phyloP scores from a whole-genome alignment of 2,113 vertebrate species.

The Amphiprion percula region DNA sequence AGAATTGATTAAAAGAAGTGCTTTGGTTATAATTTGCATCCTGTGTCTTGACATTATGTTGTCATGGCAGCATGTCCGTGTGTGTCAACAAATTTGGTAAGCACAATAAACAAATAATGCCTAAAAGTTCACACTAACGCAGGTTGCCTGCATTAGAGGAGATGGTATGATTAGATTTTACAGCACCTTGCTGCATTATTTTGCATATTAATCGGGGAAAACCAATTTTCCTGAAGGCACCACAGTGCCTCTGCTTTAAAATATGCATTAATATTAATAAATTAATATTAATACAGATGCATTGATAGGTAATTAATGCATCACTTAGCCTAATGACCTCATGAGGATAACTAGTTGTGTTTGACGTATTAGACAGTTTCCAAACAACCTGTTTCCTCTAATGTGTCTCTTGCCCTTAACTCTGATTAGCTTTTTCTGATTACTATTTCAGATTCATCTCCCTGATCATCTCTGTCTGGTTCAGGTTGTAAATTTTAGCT shows the following conservation, averaged over 20 bases:
- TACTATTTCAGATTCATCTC: constrained; percentile 13
- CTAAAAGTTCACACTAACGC: constrained; percentile 30
- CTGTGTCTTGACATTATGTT: constrained; percentile 10
- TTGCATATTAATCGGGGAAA: constrained; percentile 72
- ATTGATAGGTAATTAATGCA: constrained; percentile 58
- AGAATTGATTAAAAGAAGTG: constrained; percentile 19
- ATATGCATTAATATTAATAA: constrained; percentile 54
- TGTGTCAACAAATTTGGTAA: neutral
- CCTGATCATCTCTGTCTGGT: constrained; percentile 14
- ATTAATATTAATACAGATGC: constrained; percentile 56
- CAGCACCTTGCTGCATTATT: constrained; percentile 68
- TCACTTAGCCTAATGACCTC: constrained; percentile 49
- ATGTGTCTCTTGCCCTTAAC: neutral
- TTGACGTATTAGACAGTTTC: constrained; percentile 36
- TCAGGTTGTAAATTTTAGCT: constrained; percentile 16
- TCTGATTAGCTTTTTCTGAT: constrained; percentile 26
- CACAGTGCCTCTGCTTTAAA: constrained; percentile 39
- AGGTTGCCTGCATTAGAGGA: constrained; percentile 12
- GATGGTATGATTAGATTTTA: constrained; percentile 67
- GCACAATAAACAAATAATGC: constrained; percentile 13
- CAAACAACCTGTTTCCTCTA: constrained; percentile 50
- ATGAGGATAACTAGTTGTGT: constrained; percentile 26
- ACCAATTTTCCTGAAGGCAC: constrained; percentile 51
- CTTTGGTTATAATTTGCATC: constrained; percentile 25
- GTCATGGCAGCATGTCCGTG: neutral